These are phyloP conservation scores for Diarsia brunnea DNA, from an alignment of 2,888 invertebrate genomes.

Conservation along the genomic window DNA sequence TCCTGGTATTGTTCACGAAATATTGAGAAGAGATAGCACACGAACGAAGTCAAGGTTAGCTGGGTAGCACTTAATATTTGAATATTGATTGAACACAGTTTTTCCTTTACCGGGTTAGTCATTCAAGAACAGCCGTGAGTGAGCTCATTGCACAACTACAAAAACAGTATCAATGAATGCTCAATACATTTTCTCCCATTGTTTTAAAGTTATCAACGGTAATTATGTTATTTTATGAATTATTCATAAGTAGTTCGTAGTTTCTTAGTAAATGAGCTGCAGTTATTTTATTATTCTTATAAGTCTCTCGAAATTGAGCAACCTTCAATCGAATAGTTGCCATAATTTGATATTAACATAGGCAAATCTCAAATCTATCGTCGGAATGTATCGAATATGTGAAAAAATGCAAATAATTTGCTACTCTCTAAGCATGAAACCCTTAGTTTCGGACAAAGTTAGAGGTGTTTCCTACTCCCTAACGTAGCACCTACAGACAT, in stretches of 20 bases:
- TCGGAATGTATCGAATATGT: neutral
- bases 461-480: no score
- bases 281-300: neutral
- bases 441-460: no score
- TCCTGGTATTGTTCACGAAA: no score
- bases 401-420: no score
- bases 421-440: no score
- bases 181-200: slow-evolving; percentile 59
- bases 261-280: slow-evolving; percentile 6
- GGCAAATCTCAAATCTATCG: neutral
- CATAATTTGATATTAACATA: neutral
- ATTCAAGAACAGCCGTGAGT: slow-evolving; percentile 31
- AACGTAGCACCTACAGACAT: no score
- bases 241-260: neutral
- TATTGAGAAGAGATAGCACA: neutral
- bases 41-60: slow-evolving; percentile 12
- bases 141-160: slow-evolving; percentile 37
- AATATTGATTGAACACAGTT: slow-evolving; percentile 16
- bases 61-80: slow-evolving; percentile 9
- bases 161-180: slow-evolving; percentile 60
- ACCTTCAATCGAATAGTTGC: neutral
- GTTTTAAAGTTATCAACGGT: slow-evolving; percentile 40
- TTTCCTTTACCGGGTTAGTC: slow-evolving; percentile 12
- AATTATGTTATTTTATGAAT: slow-evolving; percentile 36
- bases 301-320: neutral